phyloP scores from a whole-genome alignment of 2,113 vertebrate species.

The Thryonomys swinderianus region DNA sequence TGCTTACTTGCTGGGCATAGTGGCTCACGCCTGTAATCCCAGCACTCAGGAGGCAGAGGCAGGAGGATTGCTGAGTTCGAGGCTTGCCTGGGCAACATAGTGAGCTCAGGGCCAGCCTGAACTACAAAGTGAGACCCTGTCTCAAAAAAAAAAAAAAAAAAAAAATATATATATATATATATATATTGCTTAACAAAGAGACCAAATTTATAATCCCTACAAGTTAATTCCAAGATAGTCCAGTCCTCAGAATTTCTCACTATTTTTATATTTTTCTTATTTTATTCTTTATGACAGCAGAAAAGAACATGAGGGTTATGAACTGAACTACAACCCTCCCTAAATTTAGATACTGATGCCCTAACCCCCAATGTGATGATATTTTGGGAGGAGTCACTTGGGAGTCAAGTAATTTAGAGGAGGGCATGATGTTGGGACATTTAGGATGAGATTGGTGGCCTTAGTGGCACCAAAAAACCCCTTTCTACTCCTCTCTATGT shows the following conservation, averaged over 20 bases:
- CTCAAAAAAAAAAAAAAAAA: no score
- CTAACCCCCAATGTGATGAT: background rate
- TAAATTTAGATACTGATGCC: background rate
- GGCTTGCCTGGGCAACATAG: no score
- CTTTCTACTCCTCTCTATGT: background rate
- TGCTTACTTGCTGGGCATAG: no score
- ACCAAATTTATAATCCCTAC: conserved; percentile 45
- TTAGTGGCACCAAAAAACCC: background rate
- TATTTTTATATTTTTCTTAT: background rate
- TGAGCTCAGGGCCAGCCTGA: no score
- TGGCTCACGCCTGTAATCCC: no score
- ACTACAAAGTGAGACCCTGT: no score
- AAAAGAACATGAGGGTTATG: background rate
- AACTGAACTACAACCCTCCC: background rate
- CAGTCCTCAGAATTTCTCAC: background rate
- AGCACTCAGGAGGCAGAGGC: no score
- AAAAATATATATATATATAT: no score
- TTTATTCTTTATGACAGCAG: background rate
- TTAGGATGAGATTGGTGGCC: background rate
- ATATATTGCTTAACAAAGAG: conserved; percentile 29
- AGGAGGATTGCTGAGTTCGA: no score
- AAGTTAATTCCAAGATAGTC: background rate
- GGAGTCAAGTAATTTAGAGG: background rate
- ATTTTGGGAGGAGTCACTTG: background rate
- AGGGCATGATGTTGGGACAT: accelerated